These are phyloP conservation scores for Dermochelys coriacea DNA, from an alignment of 2,797 vertebrate genomes.

Conservation along the genomic window DNA sequence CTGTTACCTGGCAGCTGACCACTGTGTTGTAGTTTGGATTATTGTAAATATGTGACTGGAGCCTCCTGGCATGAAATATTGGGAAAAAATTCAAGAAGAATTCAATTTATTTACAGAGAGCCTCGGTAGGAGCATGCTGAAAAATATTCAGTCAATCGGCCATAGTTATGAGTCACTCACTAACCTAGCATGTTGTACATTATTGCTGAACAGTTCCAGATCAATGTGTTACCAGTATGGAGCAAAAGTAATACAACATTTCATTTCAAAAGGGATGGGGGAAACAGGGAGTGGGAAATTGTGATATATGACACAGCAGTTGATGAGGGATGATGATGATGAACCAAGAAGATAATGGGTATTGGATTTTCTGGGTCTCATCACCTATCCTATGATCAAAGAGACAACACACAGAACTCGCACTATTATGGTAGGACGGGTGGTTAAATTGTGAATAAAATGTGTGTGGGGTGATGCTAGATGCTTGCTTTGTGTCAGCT, in stretches of 20 bases:
- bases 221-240: background rate
- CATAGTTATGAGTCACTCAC: background rate
- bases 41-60: background rate
- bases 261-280: background rate
- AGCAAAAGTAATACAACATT: background rate
- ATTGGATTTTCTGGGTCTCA: background rate
- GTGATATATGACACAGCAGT: background rate
- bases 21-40: background rate
- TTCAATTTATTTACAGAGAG: conserved; percentile 34
- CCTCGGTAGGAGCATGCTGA: background rate
- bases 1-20: background rate
- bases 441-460: conserved; percentile 41
- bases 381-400: conserved; percentile 17
- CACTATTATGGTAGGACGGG: background rate
- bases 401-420: background rate
- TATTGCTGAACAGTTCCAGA: background rate
- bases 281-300: background rate
- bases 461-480: background rate
- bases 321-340: conserved; percentile 6
- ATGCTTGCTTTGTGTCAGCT: background rate
- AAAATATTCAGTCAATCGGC: conserved; percentile 21
- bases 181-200: background rate
- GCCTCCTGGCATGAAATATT: background rate
- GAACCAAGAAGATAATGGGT: background rate
- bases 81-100: conserved; percentile 31